phyloP scores from a whole-genome alignment of 2,113 vertebrate species.

The Ibidorhyncha struthersii region DNA sequence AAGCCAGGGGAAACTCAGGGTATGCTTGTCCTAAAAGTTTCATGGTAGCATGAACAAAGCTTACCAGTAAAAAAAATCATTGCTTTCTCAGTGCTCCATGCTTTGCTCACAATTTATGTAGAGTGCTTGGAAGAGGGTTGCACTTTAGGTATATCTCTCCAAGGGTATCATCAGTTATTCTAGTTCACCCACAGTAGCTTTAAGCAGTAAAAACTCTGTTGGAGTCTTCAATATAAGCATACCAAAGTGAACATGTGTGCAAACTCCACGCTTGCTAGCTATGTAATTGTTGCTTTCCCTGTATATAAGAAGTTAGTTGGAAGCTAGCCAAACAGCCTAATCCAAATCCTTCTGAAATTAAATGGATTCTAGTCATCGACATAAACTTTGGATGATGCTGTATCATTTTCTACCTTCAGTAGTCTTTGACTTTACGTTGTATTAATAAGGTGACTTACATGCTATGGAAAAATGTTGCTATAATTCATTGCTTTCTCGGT shows the following conservation, averaged over 20 bases:
- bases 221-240: background rate
- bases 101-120: background rate
- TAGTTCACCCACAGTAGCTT: background rate
- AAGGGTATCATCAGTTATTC: background rate
- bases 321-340: background rate
- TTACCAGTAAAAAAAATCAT: background rate
- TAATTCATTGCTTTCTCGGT: background rate
- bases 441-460: accelerated
- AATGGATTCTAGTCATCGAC: background rate
- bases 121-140: background rate
- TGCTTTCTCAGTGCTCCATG: background rate
- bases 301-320: background rate
- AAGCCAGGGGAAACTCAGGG: background rate
- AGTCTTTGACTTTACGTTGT: background rate
- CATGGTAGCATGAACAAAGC: background rate
- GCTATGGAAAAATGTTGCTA: background rate
- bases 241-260: background rate
- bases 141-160: background rate
- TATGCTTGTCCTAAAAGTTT: background rate
- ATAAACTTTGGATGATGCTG: background rate
- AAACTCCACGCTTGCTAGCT: background rate
- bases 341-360: background rate
- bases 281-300: background rate
- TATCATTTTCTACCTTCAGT: background rate
- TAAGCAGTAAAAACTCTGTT: background rate